Evolutionary conservation across 2,888 invertebrate genomes (phyloP).

Genomic region (Euplexia lucipara): DNA sequence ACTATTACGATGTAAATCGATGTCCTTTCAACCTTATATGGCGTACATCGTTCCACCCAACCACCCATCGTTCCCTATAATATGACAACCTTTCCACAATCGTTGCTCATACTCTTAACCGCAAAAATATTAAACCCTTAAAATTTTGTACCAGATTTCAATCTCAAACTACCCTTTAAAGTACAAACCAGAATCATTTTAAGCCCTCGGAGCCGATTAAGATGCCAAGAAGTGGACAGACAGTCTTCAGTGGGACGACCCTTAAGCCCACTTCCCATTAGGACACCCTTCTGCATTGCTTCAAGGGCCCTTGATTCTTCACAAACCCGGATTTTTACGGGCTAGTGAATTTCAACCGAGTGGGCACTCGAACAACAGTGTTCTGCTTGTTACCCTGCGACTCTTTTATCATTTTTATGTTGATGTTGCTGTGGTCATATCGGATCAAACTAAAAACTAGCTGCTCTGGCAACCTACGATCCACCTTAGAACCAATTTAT

Average conservation of each 20-base stretch:
- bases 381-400: constrained; percentile 73
- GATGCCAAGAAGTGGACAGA: constrained; percentile 73
- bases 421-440: constrained; percentile 36
- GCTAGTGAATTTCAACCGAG: constrained; percentile 77
- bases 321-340: constrained; percentile 81
- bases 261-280: constrained; percentile 76
- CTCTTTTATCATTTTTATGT: constrained; percentile 62
- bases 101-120: not conserved
- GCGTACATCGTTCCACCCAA: no score
- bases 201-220: constrained; percentile 69
- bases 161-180: constrained; percentile 56
- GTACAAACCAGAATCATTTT: constrained; percentile 60
- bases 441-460: constrained; percentile 12
- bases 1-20: no score
- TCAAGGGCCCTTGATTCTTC: constrained; percentile 80
- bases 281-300: constrained; percentile 76
- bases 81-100: not conserved
- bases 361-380: constrained; percentile 70
- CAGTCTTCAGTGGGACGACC: constrained; percentile 63
- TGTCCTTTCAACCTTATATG: no score
- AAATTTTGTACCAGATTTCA: constrained; percentile 33
- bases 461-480: not conserved
- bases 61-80: no score
- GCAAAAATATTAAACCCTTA: not conserved
- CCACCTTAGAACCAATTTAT: no score